A percentile compares a stretch with the other conserved stretches of the same genome.
phyloP scores from a whole-genome alignment of 2,797 vertebrate species.

The Propithecus deckenii region DNA sequence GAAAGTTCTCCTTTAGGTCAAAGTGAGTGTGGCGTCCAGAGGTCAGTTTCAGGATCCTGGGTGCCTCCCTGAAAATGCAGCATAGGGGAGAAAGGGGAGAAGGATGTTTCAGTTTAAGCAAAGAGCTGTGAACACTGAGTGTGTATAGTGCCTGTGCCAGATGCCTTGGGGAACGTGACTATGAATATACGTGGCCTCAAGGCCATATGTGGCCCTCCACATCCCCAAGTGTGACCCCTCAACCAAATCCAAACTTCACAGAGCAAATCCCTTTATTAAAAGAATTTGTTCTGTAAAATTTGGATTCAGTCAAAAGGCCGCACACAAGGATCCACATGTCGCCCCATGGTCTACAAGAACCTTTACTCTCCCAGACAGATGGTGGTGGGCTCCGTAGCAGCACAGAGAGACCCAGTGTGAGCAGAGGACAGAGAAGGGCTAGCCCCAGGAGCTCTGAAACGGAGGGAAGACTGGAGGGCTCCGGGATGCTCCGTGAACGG shows the following conservation, averaged over 20 bases:
- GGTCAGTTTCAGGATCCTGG: accelerated
- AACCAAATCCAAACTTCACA: no score
- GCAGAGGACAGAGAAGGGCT: not conserved
- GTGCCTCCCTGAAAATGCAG: not conserved
- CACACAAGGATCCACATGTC: no score
- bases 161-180: not conserved
- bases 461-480: not conserved
- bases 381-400: not conserved
- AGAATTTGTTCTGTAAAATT: no score
- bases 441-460: not conserved
- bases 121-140: not conserved
- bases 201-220: no score
- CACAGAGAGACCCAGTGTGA: not conserved
- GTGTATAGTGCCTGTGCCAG: accelerated
- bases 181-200: accelerated
- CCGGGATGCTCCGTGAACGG: accelerated
- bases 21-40: no score
- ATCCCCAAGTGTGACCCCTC: no score
- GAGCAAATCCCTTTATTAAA: no score
- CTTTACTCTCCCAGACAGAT: not conserved
- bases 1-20: not conserved
- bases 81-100: not conserved
- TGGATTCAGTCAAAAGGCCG: no score
- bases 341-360: not conserved
- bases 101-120: not conserved